Base-by-base conservation (phyloP, 2,797 vertebrate species). In the Linurgus olivaceus region DNA sequence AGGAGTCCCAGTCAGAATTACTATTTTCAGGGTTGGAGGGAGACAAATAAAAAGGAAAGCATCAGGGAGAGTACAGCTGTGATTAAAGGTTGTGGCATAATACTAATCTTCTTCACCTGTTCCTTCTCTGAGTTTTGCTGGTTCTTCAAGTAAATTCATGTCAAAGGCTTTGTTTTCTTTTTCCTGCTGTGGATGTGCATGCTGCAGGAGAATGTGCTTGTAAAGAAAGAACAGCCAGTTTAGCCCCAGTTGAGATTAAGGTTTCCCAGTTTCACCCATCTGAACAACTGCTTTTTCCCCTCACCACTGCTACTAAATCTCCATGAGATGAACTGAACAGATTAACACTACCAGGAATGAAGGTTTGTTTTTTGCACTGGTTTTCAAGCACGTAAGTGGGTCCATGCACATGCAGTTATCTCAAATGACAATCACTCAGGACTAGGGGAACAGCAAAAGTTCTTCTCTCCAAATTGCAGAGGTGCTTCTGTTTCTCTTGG, bases 221-320 rank as follows among this genome's bases (percentile, higher is more conserved):
- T 13, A 20, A 45, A 20, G 24, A 11, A 20, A 40, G 18, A 61
- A 7, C 2, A 20, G 3, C 29, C 40, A 50, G 8, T 52, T 63
- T 7, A 70, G 35, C 37, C 79, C 44, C 40, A 83, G 15, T 1
- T 74, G 37, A 71, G 18, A 31, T 67, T 20, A 59, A 71, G 24
- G 35, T 26, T 71, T 77, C 24, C 24, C 9, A 26, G 0, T 72
- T 71, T 68, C 6, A 9, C 17, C 11, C 13, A 50, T 29, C 6
- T 45, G 37, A 80, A 23, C 15, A 38, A n/a, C 2, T 8, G 7
- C 0, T 16, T 5, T 26, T 3, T 1, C 17, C 16, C 10, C 19
- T 54, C 24, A 48, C 51, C 10, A 6, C 3, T 59, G 23, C 18
- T 35, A 62, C 37, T 58, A 18, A 20, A 61, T 72, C 23, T 47